Evolutionary conservation across 2,113 vertebrate genomes (phyloP), one percentile per base, ranked within the genome.

Genomic region (Leuciscus idus): DNA sequence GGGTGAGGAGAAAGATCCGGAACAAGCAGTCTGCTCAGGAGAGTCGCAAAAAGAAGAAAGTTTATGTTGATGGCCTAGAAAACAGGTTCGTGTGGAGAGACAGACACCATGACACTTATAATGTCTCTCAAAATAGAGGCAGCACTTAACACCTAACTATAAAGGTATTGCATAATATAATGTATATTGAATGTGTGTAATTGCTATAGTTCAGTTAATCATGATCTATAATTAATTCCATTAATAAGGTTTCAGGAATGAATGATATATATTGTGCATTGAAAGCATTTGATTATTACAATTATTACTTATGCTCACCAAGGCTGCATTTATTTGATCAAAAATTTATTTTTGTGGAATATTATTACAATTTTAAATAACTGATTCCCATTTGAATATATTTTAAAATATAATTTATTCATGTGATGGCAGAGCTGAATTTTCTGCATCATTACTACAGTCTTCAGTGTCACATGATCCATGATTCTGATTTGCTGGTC

Each of bases 11-110:
- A 88, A 99, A 97, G 94, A 98, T 97, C 91, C 93, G 96, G 55
- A 99, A 97, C 91, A 98, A 97, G 91, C 96, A 96, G 85, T 97
- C 97, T 2, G 97, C 97, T 89, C 97, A 96, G 89, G 95, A 97
- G 85, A 97, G 97, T 86, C 96, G 96, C 52, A 95, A 94, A 87
- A 96, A 96, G 92, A 97, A 96, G 92, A 97, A 96, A 90, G 93
- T 96, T 55, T 98, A 99, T 1, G 90, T 97, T 64, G 96, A 96
- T 26, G 95, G 94, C 17, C 90, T 98, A 88, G 96, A 99, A 92
- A 96, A 91, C 95, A 96, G 97, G 98, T 98, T 90, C 90, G 91
- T 48, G 12, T 55, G 2, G 1, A 30, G n/a, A 33, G 30, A 74
- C 23, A 57, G 36, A 30, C 4, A 10, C 30, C 6, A 30, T 28